Evolutionary conservation across 2,113 vertebrate species (phyloP).

Genomic region (Eonycteris spelaea): DNA sequence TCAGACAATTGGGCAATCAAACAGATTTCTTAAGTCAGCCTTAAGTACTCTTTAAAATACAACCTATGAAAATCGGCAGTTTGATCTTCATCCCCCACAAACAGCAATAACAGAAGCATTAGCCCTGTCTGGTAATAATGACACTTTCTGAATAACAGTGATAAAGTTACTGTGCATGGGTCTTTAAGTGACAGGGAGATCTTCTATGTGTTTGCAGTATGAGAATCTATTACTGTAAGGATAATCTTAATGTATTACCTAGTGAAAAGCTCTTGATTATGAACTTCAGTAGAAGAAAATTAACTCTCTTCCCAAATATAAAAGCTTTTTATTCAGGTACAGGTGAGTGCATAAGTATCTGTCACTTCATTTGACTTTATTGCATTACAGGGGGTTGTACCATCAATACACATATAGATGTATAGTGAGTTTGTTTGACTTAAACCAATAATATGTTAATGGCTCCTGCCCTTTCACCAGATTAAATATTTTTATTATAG

Average conservation of each 20-base stretch:
- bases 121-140: not conserved
- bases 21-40: not conserved
- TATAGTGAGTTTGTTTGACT: not conserved
- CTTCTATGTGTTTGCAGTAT: not conserved
- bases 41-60: not conserved
- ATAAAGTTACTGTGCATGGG: too few relatives aligned
- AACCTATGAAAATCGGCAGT: not conserved
- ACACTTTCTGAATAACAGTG: not conserved
- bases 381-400: not conserved
- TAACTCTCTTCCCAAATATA: not conserved
- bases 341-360: not conserved
- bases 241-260: not conserved
- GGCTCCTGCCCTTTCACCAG: not conserved
- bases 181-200: not conserved
- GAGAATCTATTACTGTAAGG: not conserved
- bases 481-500: not conserved
- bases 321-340: not conserved
- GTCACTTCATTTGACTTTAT: not conserved
- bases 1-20: not conserved
- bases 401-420: not conserved
- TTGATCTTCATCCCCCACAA: not conserved
- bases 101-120: not conserved
- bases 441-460: not conserved
- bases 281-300: not conserved
- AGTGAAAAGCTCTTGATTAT: not conserved